These are phyloP conservation scores for Amiota communis DNA, from an alignment of 2,888 invertebrate genomes.

Conservation along the genomic window DNA sequence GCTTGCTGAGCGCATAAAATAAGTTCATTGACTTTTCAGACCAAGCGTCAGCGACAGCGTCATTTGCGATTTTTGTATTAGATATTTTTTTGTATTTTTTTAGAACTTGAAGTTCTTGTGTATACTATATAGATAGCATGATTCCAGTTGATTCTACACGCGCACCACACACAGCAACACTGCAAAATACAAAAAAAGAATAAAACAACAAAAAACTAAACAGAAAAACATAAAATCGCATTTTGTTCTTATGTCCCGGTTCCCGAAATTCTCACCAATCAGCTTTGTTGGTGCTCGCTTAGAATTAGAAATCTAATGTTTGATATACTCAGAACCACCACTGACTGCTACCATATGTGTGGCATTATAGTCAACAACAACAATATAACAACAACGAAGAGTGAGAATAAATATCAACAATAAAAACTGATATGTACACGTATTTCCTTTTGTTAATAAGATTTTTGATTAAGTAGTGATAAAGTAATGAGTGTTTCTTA, in stretches of 20 bases:
- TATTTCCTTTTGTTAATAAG: conserved; percentile 23
- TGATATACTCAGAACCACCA: no score
- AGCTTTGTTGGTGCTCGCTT: no score
- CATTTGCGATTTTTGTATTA: conserved; percentile 9
- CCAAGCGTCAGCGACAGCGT: conserved; percentile 11
- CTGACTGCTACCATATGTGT: no score
- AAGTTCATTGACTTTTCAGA: conserved; percentile 62
- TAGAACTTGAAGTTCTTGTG: conserved; percentile 6
- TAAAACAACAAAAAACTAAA: no score
- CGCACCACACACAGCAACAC: not conserved
- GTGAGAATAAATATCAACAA: not conserved
- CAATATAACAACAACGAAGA: not conserved
- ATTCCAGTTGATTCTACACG: not conserved
- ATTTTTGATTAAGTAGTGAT: not conserved
- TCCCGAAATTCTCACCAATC: no score
- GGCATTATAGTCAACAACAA: not conserved
- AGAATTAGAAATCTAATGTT: no score
- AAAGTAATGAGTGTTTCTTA: no score
- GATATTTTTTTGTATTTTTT: conserved; percentile 14
- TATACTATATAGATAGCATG: not conserved
- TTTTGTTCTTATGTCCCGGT: not conserved
- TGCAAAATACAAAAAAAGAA: not conserved
- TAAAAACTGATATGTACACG: no score
- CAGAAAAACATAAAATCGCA: conserved; percentile 23
- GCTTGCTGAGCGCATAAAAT: conserved; percentile 51